These are phyloP conservation scores for Apis cerana DNA, from an alignment of 1,140 invertebrate genomes.

Conservation along the genomic window DNA sequence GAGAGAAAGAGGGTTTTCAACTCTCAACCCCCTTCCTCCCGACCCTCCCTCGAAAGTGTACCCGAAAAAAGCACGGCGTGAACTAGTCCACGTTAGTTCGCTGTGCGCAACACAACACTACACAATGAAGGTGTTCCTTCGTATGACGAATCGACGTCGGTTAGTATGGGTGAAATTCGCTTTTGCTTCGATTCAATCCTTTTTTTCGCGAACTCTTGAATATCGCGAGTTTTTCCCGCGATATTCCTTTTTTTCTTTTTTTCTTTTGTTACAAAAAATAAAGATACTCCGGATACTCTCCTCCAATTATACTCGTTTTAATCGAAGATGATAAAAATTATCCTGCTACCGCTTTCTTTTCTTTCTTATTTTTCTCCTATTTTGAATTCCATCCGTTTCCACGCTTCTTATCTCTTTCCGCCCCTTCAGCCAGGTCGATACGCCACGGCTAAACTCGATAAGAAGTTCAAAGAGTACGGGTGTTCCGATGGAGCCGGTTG, in stretches of 20 bases:
- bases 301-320: background rate
- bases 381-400: too few species aligned
- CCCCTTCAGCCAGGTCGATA: constrained; percentile 31
- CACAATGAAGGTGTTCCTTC: constrained; percentile 54
- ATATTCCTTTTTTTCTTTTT: background rate
- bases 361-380: background rate
- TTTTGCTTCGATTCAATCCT: background rate
- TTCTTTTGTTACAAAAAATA: background rate
- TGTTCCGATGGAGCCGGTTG: constrained; percentile 34
- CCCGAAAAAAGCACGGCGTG: constrained; percentile 60
- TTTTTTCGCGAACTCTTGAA: background rate
- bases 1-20: constrained; percentile 62
- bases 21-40: constrained; percentile 1
- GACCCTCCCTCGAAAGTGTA: constrained; percentile 36
- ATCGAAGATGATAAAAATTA: background rate
- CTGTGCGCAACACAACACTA: constrained; percentile 33
- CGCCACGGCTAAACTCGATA: constrained; percentile 37
- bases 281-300: background rate
- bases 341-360: background rate
- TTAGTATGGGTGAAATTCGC: constrained; percentile 41
- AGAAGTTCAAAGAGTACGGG: constrained; percentile 52
- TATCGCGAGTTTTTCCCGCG: background rate
- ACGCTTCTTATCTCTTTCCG: background rate
- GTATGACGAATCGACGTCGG: constrained; percentile 48
- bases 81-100: constrained; percentile 65